Evolutionary conservation across 2,888 invertebrate genomes (phyloP).

Genomic region (Andricus curvator): DNA sequence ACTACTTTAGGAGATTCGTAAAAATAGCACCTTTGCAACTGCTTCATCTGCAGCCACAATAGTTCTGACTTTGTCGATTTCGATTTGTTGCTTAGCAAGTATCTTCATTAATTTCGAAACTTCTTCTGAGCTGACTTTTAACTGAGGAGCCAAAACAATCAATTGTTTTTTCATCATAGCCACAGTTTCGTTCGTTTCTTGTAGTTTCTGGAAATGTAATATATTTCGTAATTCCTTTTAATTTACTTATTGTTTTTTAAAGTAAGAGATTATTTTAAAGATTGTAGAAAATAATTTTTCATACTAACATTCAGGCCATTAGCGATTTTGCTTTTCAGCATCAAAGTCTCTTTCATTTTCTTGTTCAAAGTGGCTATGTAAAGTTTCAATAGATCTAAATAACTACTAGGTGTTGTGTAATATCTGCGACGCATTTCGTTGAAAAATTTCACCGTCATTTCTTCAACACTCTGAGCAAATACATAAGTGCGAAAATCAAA

Average conservation of each 20-base stretch:
- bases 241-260: conserved; percentile 25
- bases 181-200: conserved; percentile 90
- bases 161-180: conserved; percentile 92
- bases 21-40: conserved; percentile 84
- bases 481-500: too few species aligned
- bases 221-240: neutral
- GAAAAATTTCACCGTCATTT: conserved; percentile 87
- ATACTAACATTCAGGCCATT: conserved; percentile 84
- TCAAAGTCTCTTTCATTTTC: conserved; percentile 85
- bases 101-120: conserved; percentile 87
- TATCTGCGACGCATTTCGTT: conserved; percentile 91
- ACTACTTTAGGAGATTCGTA: neutral
- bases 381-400: conserved; percentile 90
- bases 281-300: neutral
- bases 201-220: conserved; percentile 82
- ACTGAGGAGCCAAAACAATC: conserved; percentile 88
- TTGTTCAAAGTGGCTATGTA: conserved; percentile 86
- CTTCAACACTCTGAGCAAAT: conserved; percentile 85
- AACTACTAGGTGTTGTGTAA: conserved; percentile 95
- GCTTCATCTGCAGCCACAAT: conserved; percentile 91
- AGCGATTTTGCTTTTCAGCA: conserved; percentile 84
- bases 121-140: conserved; percentile 88
- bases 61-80: conserved; percentile 89
- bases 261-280: conserved; percentile 10
- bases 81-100: conserved; percentile 88